These are phyloP conservation scores for Platygyra sinensis DNA, from an alignment of 64 coral and sea anemone genomes.

Conservation along the genomic window DNA sequence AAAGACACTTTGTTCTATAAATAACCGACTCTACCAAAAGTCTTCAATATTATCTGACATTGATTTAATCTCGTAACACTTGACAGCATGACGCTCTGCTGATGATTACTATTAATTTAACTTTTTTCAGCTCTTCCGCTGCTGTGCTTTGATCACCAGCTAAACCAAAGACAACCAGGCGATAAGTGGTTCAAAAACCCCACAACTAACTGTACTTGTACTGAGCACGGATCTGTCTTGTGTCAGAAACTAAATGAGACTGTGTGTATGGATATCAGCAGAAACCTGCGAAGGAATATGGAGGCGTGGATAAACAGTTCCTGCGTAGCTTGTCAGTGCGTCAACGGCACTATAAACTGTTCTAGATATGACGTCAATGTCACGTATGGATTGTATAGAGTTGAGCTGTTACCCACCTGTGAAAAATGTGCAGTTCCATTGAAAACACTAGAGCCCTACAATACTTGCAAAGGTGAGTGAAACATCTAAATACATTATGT, in stretches of 20 bases:
- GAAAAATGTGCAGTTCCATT: not conserved
- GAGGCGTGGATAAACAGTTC: not conserved
- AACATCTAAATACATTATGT: not conserved
- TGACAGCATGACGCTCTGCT: no score
- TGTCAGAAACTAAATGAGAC: not conserved
- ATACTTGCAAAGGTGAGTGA: constrained; percentile 1
- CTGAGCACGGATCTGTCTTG: not conserved
- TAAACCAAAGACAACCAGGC: not conserved
- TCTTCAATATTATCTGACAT: no score
- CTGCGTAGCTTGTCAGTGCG: not conserved
- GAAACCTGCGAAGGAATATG: not conserved
- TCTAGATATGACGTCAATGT: not conserved
- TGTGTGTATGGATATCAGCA: not conserved
- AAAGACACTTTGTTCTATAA: no score
- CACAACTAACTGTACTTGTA: not conserved
- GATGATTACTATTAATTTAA: not conserved
- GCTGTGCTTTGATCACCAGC: not conserved
- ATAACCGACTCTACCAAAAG: no score
- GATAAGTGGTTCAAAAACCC: not conserved
- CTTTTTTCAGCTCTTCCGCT: not conserved
- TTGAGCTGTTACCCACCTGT: not conserved
- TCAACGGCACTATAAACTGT: constrained; percentile 4
- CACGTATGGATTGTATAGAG: constrained; percentile 1
- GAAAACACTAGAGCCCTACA: not conserved
- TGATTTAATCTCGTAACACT: no score